phyloP scores from a whole-genome alignment of 2,113 vertebrate species.

The Pteronura brasiliensis region DNA sequence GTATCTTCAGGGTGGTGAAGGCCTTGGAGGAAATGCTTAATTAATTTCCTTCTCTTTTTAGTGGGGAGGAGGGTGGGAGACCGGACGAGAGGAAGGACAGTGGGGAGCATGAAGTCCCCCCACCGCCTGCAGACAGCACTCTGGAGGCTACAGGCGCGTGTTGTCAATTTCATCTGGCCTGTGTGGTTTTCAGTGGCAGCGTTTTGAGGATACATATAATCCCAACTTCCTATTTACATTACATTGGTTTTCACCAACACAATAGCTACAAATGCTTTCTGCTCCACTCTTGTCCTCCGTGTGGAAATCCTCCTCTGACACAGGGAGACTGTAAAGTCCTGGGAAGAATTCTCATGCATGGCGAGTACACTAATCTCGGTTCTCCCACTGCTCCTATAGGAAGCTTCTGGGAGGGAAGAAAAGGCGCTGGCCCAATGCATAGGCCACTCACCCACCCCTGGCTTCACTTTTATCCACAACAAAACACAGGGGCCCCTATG shows the following conservation, averaged over 20 bases:
- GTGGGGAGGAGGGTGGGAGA: background rate
- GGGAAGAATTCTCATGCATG: background rate
- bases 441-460: background rate
- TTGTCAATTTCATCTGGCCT: background rate
- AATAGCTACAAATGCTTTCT: constrained; percentile 43
- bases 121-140: background rate
- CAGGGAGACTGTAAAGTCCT: background rate
- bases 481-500: background rate
- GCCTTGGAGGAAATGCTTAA: background rate
- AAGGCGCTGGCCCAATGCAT: background rate
- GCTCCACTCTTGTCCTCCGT: background rate
- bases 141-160: background rate
- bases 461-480: background rate
- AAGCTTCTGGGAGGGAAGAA: background rate
- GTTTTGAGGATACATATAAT: constrained; percentile 22
- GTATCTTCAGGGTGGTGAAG: background rate
- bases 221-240: constrained; percentile 62
- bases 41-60: background rate
- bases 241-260: constrained; percentile 40
- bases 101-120: background rate
- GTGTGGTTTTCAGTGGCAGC: constrained; percentile 17
- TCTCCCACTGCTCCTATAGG: background rate
- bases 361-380: rapidly evolving
- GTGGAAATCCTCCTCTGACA: constrained; percentile 15
- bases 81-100: background rate